Evolutionary conservation across 2,888 invertebrate species (phyloP), one percentile per base, ranked within the genome.

Genomic region (Rhogogaster chlorosoma): DNA sequence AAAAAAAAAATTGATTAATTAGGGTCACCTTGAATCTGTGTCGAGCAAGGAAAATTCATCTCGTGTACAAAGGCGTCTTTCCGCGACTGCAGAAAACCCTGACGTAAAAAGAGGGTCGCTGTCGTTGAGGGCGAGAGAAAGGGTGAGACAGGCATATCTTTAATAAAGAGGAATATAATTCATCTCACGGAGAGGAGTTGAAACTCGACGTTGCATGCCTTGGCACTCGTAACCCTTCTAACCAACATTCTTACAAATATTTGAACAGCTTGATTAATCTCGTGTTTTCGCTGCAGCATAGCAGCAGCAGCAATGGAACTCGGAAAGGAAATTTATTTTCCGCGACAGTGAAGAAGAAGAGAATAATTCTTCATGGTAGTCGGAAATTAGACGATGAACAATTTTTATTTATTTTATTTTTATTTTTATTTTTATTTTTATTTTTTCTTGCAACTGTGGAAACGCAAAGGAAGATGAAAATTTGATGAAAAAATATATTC

Each of bases 131-230:
- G 71, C 2, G 36, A 42, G 42, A 22, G 71, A 42, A 22, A 10
- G 71, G 32, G 77, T 32, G 29, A 53, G 77, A 77, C 77, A 53
- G 26, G 77, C 77, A 49, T 77, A 77, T 77, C 77, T 49, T 77
- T 77, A 77, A 77, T 77, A 77, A 77, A 53, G 49, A 77, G 77
- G 77, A 77, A 53, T 77, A 77, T 53, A 49, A 77, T 77, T 77
- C 53, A 77, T 77, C 77, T 36, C 49, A 10, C 18, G 77, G 53
- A 32, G 53, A 53, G 10, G 77, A 77, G 53, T 53, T 77, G n/a
- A n/a, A 29, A 29, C 77, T 42, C 49, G n/a, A 38, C 3, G 32
- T 53, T 53, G 53, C 77, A 77, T 77, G 77, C 77, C n/a, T 49
- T n/a, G n/a, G 32, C 26, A 73, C 22, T 38, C 7, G 42, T 42